Percentiles rank a stretch among this genome's conserved stretches.
These are phyloP conservation scores for Hydractinia symbiolongicarpus DNA, from an alignment of 30 jellyfish, hydroid and myxozoan species.

Conservation along the genomic window DNA sequence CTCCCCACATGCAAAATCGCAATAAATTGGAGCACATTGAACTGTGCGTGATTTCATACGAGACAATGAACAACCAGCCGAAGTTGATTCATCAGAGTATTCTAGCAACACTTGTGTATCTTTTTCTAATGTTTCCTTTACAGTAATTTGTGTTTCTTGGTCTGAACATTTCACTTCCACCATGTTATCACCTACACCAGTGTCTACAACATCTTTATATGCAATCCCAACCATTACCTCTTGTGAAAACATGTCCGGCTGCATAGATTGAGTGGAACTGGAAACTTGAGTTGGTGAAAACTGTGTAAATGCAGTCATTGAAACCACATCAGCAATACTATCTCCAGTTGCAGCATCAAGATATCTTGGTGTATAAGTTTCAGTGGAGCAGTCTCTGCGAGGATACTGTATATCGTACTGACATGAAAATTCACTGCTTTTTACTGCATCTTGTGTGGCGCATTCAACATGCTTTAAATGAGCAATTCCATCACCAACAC, in stretches of 20 bases:
- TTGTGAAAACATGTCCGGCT: neutral
- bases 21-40: neutral
- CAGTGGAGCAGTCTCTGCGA: slow-evolving; percentile 34
- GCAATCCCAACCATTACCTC: slow-evolving; percentile 49
- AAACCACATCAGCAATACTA: slow-evolving; percentile 23
- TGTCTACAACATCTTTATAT: slow-evolving; percentile 27
- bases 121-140: neutral
- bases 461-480: neutral
- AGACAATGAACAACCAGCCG: slow-evolving; percentile 14
- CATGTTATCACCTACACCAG: slow-evolving; percentile 59
- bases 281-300: neutral
- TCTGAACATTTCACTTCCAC: slow-evolving; percentile 26
- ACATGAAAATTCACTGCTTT: slow-evolving; percentile 11
- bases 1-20: slow-evolving; percentile 83
- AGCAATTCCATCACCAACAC: slow-evolving; percentile 16
- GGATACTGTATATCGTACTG: neutral
- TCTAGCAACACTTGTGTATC: too few species aligned
- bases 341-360: slow-evolving; percentile 39
- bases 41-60: neutral
- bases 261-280: neutral
- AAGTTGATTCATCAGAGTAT: neutral
- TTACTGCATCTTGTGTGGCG: neutral
- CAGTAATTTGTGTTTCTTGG: slow-evolving; percentile 26
- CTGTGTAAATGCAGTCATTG: slow-evolving; percentile 34
- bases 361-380: slow-evolving; percentile 19